A percentile compares a stretch with the other conserved stretches of the same genome.
Conservation (phyloP, 2,888 invertebrate genomes). For the Seira ritae region DNA sequence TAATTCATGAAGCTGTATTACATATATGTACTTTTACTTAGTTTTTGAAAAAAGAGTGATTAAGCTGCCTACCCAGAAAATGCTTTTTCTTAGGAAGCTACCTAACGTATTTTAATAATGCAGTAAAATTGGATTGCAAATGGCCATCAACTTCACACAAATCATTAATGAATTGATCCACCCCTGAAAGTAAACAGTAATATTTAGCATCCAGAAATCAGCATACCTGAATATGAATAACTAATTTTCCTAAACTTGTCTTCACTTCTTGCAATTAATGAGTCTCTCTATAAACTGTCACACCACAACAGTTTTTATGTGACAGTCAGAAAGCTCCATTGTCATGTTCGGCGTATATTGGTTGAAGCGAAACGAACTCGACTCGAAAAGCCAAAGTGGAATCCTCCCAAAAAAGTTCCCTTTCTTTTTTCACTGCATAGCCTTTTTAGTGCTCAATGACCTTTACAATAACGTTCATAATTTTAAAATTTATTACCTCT, state of each 20-base stretch:
- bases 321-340: conserved; percentile 54
- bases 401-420: conserved; percentile 37
- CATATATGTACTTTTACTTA: too few relatives aligned
- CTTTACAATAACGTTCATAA: conserved; percentile 34
- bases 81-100: too few relatives aligned
- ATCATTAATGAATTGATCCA: not conserved
- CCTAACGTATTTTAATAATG: too few relatives aligned
- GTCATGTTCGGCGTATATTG: conserved; percentile 27
- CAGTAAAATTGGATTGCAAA: too few relatives aligned
- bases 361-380: conserved; percentile 18
- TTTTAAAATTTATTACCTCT: not conserved
- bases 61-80: too few relatives aligned
- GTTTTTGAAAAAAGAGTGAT: too few relatives aligned
- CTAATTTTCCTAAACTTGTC: conserved; percentile 51
- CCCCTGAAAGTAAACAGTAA: not conserved
- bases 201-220: conserved; percentile 6
- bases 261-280: conserved; percentile 52
- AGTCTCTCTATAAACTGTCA: conserved; percentile 59
- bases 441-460: conserved; percentile 52
- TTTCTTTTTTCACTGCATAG: conserved; percentile 47
- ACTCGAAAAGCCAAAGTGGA: not conserved
- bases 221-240: conserved; percentile 29
- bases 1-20: too few relatives aligned
- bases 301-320: conserved; percentile 53
- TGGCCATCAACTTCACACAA: not conserved